phyloP scores from a whole-genome alignment of 2,888 invertebrate genomes.

The Rugalucina vietnamica region DNA sequence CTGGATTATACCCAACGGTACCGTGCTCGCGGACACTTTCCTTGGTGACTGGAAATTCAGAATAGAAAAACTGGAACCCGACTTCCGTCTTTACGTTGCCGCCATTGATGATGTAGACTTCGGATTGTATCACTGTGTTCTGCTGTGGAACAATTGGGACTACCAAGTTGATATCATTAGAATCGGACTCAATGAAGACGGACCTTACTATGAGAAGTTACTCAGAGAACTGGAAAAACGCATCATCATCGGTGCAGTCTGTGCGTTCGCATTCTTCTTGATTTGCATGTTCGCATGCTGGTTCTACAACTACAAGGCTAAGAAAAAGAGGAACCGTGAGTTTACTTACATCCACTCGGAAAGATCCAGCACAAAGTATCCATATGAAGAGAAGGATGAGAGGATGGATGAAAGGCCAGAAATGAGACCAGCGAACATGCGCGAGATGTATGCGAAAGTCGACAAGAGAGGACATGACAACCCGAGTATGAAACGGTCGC shows the following conservation, averaged over 20 bases:
- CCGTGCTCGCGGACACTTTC: conserved; percentile 40
- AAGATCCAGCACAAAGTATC: not conserved
- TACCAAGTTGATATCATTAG: conserved; percentile 44
- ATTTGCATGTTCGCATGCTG: conserved; percentile 38
- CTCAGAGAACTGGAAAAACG: conserved; percentile 41
- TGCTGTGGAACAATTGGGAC: conserved; percentile 59
- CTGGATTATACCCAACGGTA: conserved; percentile 54
- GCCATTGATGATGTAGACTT: conserved; percentile 63
- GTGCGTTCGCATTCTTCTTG: conserved; percentile 39
- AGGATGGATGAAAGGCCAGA: not conserved
- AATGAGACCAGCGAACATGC: not conserved
- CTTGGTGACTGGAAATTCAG: conserved; percentile 9
- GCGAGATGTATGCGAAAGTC: not conserved
- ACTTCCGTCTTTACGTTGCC: conserved; percentile 45
- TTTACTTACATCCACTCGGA: conserved; percentile 2
- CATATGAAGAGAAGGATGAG: not conserved
- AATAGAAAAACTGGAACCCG: conserved; percentile 40
- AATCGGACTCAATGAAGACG: conserved; percentile 54
- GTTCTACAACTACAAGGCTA: conserved; percentile 22
- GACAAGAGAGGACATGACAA: not conserved
- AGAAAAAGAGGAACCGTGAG: conserved; percentile 13
- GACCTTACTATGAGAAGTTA: conserved; percentile 44
- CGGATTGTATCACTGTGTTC: conserved; percentile 66
- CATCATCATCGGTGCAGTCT: conserved; percentile 45
- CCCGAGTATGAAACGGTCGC: not conserved